Conservation (phyloP, 2,797 vertebrate species). For the Oreochromis grahami region DNA sequence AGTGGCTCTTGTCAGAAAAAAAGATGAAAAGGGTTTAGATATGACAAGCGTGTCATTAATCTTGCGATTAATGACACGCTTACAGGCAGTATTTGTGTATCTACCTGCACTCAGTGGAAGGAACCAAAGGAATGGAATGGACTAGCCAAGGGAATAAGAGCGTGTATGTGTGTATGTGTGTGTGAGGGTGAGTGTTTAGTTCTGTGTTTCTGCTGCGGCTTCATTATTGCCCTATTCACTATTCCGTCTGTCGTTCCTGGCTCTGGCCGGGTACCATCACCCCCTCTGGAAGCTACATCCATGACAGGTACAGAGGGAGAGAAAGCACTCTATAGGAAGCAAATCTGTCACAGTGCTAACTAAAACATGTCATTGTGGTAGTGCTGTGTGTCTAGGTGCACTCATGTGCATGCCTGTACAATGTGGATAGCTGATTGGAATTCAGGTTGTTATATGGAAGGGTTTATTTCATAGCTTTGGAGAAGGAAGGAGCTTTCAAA, state of each 20-base stretch:
- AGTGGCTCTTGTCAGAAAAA: constrained; percentile 40
- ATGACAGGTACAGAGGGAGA: constrained; percentile 73
- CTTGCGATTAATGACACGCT: too few species aligned
- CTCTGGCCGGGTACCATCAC: constrained; percentile 48
- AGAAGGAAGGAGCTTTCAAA: constrained; percentile 25
- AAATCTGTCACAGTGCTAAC: constrained; percentile 70
- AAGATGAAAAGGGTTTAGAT: constrained; percentile 54
- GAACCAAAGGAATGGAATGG: constrained; percentile 51
- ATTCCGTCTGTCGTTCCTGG: constrained; percentile 42
- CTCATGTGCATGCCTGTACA: not conserved
- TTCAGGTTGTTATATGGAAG: constrained; percentile 23
- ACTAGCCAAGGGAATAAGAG: constrained; percentile 36
- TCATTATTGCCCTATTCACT: constrained; percentile 55
- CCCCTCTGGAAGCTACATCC: constrained; percentile 70
- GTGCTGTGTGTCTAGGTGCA: constrained; percentile 21
- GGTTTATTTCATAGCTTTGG: constrained; percentile 40
- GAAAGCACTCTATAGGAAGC: constrained; percentile 61
- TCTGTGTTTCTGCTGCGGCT: constrained; percentile 52
- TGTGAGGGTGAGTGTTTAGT: constrained; percentile 20
- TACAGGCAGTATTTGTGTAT: constrained; percentile 39
- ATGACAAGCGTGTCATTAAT: constrained; percentile 65
- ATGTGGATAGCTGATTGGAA: constrained; percentile 46
- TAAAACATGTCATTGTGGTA: constrained; percentile 68
- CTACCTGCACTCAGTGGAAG: constrained; percentile 30
- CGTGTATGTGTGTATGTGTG: not conserved